These are phyloP conservation scores for Neomorphus geoffroyi DNA, from an alignment of 2,797 vertebrate genomes.

Conservation along the genomic window DNA sequence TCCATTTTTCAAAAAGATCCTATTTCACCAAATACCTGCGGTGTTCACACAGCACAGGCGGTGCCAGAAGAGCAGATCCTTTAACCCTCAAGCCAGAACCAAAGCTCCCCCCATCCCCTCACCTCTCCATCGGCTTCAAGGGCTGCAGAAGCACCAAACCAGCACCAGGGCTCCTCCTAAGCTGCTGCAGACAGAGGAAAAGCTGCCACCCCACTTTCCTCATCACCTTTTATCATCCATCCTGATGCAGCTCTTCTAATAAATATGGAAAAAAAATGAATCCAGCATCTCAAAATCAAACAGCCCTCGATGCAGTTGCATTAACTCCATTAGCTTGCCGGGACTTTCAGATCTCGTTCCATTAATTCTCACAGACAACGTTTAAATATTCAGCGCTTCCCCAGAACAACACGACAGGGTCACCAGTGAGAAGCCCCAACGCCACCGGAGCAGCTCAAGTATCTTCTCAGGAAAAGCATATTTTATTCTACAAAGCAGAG, in stretches of 20 bases:
- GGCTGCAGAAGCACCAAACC: not conserved
- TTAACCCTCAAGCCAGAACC: not conserved
- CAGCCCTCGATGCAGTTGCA: not conserved
- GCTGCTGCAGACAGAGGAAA: not conserved
- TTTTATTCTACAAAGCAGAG: not conserved
- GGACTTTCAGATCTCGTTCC: not conserved
- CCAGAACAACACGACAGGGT: not conserved
- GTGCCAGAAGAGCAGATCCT: rapidly evolving
- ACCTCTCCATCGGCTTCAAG: not conserved
- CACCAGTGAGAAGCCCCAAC: not conserved
- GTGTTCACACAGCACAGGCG: no score
- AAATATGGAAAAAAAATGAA: not conserved
- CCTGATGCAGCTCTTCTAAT: not conserved
- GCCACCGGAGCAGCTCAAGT: not conserved
- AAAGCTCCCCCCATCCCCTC: not conserved
- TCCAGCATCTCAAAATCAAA: not conserved
- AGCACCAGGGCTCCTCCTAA: not conserved
- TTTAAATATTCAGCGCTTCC: slow-evolving; percentile 24
- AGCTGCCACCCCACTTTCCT: not conserved
- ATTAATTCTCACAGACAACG: not conserved
- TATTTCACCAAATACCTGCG: not conserved
- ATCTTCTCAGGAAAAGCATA: not conserved
- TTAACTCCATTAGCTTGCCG: not conserved
- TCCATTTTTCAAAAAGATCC: not conserved
- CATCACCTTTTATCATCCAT: not conserved